These are phyloP conservation scores for Lethenteron reissneri DNA, from an alignment of 2,113 vertebrate species.

Conservation along the genomic window DNA sequence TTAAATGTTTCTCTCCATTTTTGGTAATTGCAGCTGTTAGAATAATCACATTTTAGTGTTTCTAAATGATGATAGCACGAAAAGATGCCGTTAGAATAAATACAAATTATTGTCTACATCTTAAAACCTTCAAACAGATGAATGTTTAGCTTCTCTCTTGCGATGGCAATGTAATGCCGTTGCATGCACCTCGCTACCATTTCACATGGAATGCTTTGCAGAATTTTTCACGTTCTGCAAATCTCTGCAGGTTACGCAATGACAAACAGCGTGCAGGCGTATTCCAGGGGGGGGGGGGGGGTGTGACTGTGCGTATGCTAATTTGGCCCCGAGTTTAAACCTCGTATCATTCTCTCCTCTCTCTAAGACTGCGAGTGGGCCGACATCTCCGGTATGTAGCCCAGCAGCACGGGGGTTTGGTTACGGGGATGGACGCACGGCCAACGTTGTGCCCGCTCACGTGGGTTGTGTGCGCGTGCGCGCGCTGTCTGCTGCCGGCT, in stretches of 20 bases:
- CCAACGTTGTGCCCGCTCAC: constrained; percentile 8
- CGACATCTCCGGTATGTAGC: constrained; percentile 22
- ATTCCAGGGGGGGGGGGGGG: neutral
- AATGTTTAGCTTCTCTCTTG: no score
- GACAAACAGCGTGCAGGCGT: neutral
- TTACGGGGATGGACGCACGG: constrained; percentile 6
- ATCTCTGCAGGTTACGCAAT: constrained; percentile 11
- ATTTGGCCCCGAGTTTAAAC: constrained; percentile 9
- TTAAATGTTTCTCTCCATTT: no score
- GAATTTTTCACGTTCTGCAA: constrained; percentile 9
- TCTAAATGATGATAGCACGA: no score
- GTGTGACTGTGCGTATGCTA: neutral
- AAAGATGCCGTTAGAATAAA: no score
- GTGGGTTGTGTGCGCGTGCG: constrained; percentile 8
- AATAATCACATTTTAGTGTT: no score
- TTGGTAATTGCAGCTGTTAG: no score
- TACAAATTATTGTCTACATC: no score
- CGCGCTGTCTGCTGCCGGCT: neutral
- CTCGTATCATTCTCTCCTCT: constrained; percentile 17
- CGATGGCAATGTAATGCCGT: no score
- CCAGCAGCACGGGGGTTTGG: neutral
- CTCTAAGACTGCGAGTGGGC: constrained; percentile 22
- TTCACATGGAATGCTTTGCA: neutral
- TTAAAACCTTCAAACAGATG: no score
- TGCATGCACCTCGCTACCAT: neutral